Evolutionary conservation across 2,888 invertebrate species (phyloP), one percentile per base, ranked within the genome.

Genomic region (Hololepta plana): DNA sequence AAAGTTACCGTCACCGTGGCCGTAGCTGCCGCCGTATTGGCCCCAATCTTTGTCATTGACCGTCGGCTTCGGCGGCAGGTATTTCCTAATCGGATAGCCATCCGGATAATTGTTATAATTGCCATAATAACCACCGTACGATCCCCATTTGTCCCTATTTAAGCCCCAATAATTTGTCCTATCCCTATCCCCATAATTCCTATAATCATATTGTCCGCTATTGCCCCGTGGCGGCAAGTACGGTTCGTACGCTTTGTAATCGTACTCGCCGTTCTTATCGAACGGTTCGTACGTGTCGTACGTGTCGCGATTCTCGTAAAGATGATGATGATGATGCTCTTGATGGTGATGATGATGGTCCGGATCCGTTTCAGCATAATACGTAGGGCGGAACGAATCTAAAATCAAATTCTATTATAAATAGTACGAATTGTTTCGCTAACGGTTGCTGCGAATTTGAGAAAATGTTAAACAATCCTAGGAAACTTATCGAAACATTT

Each of bases 51-150:
- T 42, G 3, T 42, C 38, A 14, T 38, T 35, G 1, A 51, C 49
- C 24, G 49, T 47, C 32, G 49, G 50, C n/a, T n/a, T n/a, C n/a
- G 10, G 9, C 19, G 8, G 15, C 9, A 26, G 19, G 26, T 11
- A 9, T 26, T 7, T 26, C 19, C n/a, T 19, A 11, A 4, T 13
- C 22, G 4, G 32, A 27, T 13, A 32, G 20, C 26, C 29, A 32
- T 24, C 22, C 29, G 3, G 27, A 21, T 19, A 13, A 13, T 26
- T 26, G 20, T 14, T 16, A 15, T 11, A 45, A 29, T 51, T 47
- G 2, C 67, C 65, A 37, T 76, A 75, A 7, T 53, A 53, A 0
- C 69, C 66, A 0, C 70, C 69, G 37, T 72, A 71, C 30, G 60
- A 58, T 1, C 66, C 67, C 67, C 67, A 70, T 13, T 53, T 54